Evolutionary conservation across 2,888 invertebrate species (phyloP), one percentile per base, ranked within the genome.

Genomic region (Myathropa florea): DNA sequence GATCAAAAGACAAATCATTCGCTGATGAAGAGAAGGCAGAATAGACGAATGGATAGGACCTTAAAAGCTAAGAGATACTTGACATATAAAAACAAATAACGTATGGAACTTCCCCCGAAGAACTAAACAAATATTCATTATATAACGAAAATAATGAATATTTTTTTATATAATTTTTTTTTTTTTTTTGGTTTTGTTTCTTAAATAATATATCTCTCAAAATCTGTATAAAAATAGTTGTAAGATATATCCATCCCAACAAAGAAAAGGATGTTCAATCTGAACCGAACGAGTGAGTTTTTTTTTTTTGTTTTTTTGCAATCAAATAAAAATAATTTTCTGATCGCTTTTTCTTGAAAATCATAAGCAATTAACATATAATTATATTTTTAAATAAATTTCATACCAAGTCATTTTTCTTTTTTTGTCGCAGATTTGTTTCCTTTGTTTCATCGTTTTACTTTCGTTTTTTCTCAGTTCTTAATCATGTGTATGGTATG

Each of bases 151-250:
- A 4, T 46, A 46, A 46, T 6, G 18, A 46, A 46, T 46, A 46
- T 46, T 18, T 46, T 18, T 46, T 7, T 7, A 10, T 3, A 4
- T 39, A 14, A n/a, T 39, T 39, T n/a, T n/a, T 10, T 46, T 18
- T 4, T 39, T 14, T 18, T 30, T 59, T 57, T 33, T 67, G 18
- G 46, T 73, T 65, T 65, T 65, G 4, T 9, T 33, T 46, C 18
- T 46, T 18, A 46, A 18, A 18, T 7, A 46, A 46, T 46, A 46
- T 46, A 46, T 46, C 46, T 46, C 18, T 46, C 28, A 79, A 55
- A 84, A 75, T 84, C 53, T 59, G 65, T 84, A 84, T 61, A 84
- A 84, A 84, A 84, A 84, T 84, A 84, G 75, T 83, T 83, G 53
- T 46, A 68, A 83, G 79, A 65, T 75, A 75, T 60, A 65, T 79